phyloP scores from a whole-genome alignment of 2,888 invertebrate species.

The Neria commutata region DNA sequence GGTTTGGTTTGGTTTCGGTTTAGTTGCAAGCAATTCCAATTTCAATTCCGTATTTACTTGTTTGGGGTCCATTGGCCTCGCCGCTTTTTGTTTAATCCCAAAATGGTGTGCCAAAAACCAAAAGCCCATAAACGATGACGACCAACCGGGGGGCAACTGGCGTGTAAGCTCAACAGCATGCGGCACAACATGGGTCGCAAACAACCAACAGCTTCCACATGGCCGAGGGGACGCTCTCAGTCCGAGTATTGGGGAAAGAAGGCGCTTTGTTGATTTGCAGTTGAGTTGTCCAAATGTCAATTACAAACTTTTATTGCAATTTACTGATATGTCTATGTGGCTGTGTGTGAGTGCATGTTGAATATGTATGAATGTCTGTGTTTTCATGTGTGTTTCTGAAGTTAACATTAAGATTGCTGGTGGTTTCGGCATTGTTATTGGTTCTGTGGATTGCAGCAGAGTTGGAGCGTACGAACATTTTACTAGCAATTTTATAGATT shows the following conservation, averaged over 20 bases:
- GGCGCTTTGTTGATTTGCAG: conserved; percentile 36
- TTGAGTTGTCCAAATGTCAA: conserved; percentile 51
- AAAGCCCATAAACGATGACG: conserved; percentile 10
- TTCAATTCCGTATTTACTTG: too few relatives aligned
- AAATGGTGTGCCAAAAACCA: not conserved
- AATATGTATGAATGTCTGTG: too few relatives aligned
- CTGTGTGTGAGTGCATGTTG: too few relatives aligned
- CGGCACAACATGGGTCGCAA: not conserved
- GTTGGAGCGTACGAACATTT: too few relatives aligned
- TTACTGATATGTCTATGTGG: too few relatives aligned
- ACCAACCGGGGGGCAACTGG: conserved; percentile 22
- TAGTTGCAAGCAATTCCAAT: too few relatives aligned
- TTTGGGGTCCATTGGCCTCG: not conserved
- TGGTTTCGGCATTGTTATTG: too few relatives aligned
- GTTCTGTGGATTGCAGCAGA: too few relatives aligned
- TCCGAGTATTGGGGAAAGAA: too few relatives aligned
- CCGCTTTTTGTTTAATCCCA: not conserved
- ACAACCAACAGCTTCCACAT: conserved; percentile 29
- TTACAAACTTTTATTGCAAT: conserved; percentile 55
- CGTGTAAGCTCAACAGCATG: conserved; percentile 19
- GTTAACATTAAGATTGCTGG: not conserved
- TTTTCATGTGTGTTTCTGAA: not conserved
- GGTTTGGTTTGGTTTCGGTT: too few relatives aligned
- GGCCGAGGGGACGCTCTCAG: too few relatives aligned
- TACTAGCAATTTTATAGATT: too few relatives aligned